phyloP scores from a whole-genome alignment of 2,113 vertebrate species.

The Chrysochloris asiatica region DNA sequence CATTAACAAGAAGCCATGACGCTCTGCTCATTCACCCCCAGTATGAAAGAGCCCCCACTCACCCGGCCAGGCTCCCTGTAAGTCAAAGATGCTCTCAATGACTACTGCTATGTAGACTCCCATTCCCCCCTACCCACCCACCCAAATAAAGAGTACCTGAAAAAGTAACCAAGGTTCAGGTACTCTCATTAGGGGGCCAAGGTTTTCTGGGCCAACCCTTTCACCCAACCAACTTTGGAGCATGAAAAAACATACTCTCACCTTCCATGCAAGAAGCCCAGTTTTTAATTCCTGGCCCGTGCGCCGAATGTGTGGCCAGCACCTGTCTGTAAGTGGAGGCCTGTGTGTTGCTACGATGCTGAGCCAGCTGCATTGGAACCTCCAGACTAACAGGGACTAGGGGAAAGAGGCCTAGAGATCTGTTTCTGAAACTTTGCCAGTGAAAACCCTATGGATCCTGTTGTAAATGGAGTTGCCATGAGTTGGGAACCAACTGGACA shows the following conservation, averaged over 20 bases:
- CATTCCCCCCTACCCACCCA: too few species aligned
- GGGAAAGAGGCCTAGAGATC: background rate
- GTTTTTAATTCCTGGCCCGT: too few species aligned
- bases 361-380: background rate
- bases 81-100: background rate
- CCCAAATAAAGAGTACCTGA: background rate
- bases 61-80: background rate
- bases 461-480: background rate
- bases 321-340: too few species aligned
- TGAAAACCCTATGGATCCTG: background rate
- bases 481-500: background rate
- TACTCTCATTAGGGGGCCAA: accelerated
- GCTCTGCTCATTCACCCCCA: background rate
- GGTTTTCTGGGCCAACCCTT: background rate
- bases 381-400: background rate
- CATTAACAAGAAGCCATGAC: accelerated
- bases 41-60: background rate
- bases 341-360: background rate
- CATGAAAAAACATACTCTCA: background rate
- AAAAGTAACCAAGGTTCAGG: background rate
- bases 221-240: background rate
- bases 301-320: too few species aligned
- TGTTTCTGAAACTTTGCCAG: background rate
- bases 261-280: background rate
- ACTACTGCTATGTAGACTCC: background rate